Evolutionary conservation across 2,888 invertebrate species (phyloP).

Genomic region (Drosophila mulleri): DNA sequence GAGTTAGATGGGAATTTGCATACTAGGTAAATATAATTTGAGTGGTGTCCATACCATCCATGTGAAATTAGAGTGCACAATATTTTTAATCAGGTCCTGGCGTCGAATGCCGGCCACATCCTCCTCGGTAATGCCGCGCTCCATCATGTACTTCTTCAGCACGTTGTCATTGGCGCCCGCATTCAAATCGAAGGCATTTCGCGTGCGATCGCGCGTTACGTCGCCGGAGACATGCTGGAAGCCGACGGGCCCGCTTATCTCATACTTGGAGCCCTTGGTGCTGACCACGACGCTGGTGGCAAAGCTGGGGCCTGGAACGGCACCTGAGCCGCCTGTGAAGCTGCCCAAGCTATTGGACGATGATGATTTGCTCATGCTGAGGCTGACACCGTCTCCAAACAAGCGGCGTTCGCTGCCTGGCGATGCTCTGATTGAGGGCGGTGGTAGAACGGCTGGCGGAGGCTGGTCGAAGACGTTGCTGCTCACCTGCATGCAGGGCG

Average conservation of each 20-base stretch:
- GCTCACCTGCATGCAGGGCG: conserved; percentile 70
- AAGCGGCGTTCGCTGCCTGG: conserved; percentile 40
- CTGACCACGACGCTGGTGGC: conserved; percentile 65
- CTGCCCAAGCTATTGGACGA: conserved; percentile 70
- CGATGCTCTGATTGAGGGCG: conserved; percentile 46
- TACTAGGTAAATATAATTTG: background rate
- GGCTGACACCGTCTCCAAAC: conserved; percentile 31
- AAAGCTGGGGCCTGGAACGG: conserved; percentile 71
- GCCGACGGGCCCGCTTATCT: conserved; percentile 78
- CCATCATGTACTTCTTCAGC: conserved; percentile 80
- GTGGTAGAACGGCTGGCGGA: conserved; percentile 68
- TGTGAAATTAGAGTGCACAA: conserved; percentile 79
- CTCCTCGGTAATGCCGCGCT: conserved; percentile 76
- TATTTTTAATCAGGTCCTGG: conserved; percentile 74
- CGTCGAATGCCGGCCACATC: conserved; percentile 72
- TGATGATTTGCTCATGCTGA: conserved; percentile 65
- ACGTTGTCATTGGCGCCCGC: conserved; percentile 72
- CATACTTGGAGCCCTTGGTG: conserved; percentile 74
- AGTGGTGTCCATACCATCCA: conserved; percentile 69
- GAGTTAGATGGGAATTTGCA: background rate
- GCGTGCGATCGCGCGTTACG: conserved; percentile 79
- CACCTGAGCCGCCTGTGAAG: conserved; percentile 39
- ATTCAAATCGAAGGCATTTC: conserved; percentile 79
- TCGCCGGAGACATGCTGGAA: conserved; percentile 80
- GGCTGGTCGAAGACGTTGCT: conserved; percentile 63